These are phyloP conservation scores for Pseudanteris insignis DNA, from an alignment of 2,888 invertebrate genomes.

Conservation along the genomic window DNA sequence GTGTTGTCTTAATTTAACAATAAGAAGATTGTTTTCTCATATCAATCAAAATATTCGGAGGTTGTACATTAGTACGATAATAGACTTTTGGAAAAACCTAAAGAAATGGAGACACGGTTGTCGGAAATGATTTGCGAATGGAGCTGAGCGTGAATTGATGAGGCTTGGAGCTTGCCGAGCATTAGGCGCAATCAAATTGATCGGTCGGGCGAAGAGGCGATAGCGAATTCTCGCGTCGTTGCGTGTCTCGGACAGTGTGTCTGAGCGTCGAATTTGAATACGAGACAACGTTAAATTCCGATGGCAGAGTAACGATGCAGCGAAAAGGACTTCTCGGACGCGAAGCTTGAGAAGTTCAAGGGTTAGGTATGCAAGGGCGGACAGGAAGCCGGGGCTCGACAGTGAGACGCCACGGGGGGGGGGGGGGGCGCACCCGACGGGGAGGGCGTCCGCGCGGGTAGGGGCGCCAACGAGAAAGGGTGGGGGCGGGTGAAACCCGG, in stretches of 20 bases:
- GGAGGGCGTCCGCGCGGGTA: slow-evolving; percentile 13
- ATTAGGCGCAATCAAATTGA: neutral
- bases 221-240: slow-evolving; percentile 16
- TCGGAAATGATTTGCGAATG: too few relatives aligned
- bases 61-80: too few relatives aligned
- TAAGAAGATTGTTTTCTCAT: too few relatives aligned
- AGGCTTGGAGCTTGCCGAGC: too few relatives aligned
- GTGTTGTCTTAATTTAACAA: too few relatives aligned
- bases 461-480: too few relatives aligned
- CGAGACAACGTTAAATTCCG: slow-evolving; percentile 49
- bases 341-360: slow-evolving; percentile 46
- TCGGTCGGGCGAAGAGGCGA: slow-evolving; percentile 4
- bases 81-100: too few relatives aligned
- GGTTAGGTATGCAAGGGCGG: slow-evolving; percentile 46
- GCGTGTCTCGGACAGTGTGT: slow-evolving; percentile 42
- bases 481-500: too few relatives aligned
- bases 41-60: too few relatives aligned
- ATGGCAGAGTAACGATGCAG: slow-evolving; percentile 37
- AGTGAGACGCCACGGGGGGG: slow-evolving; percentile 1
- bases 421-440: slow-evolving; percentile 7
- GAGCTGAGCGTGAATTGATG: too few relatives aligned
- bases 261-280: slow-evolving; percentile 53
- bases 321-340: slow-evolving; percentile 42
- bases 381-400: slow-evolving; percentile 21
- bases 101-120: too few relatives aligned